A percentile compares a stretch with the other conserved stretches of the same genome.
These are phyloP conservation scores for Chloroceryle inda DNA, from an alignment of 2,797 vertebrate genomes.

Conservation along the genomic window DNA sequence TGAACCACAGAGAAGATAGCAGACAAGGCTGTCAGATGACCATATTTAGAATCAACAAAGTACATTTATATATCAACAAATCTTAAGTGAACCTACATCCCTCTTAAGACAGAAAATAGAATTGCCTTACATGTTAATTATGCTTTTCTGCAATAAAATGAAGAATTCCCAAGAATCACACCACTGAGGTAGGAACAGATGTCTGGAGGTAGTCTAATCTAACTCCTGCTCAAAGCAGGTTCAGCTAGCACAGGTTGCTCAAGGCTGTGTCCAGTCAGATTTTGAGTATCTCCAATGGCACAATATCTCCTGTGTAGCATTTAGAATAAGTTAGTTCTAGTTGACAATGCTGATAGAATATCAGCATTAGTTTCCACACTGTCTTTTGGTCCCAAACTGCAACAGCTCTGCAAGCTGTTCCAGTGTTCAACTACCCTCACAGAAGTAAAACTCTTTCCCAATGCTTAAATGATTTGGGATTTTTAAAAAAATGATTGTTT, in stretches of 20 bases:
- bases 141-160: neutral
- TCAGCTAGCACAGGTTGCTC: neutral
- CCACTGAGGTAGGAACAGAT: neutral
- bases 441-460: neutral
- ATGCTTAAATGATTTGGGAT: neutral
- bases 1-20: neutral
- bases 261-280: neutral
- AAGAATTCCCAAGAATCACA: neutral
- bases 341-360: accelerated
- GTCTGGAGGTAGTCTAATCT: neutral
- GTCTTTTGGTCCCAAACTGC: neutral
- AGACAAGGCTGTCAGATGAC: neutral
- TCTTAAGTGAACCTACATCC: neutral
- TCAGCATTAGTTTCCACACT: neutral
- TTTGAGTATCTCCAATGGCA: neutral
- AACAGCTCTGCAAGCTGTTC: neutral
- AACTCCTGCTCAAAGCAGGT: neutral
- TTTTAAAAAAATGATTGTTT: neutral
- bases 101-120: neutral
- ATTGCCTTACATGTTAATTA: neutral
- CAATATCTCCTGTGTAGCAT: neutral
- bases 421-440: neutral
- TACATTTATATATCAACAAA: neutral
- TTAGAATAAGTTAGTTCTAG: neutral
- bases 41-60: neutral